These are phyloP conservation scores for Neocrepidodera transversa DNA, from an alignment of 2,888 invertebrate species.

Conservation along the genomic window DNA sequence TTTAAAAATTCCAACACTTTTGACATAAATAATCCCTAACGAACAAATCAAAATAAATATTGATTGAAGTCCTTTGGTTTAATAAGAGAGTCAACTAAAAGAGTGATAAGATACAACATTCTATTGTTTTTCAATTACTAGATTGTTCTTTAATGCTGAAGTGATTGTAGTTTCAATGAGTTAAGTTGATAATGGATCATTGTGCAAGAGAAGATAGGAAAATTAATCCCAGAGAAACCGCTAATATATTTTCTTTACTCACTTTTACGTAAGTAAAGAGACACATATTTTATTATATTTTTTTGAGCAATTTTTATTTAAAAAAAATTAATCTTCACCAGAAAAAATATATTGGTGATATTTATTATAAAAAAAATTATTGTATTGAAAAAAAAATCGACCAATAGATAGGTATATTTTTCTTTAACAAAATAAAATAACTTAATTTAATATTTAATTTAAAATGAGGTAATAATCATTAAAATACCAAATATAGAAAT, in stretches of 20 bases:
- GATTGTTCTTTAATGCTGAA: not conserved
- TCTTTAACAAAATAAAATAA: no score
- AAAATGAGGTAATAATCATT: no score
- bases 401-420: no score
- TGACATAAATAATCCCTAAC: slow-evolving; percentile 2
- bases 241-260: slow-evolving; percentile 44
- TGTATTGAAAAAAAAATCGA: no score
- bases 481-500: no score
- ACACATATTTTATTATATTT: no score
- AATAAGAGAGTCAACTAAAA: not conserved
- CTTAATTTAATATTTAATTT: no score
- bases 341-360: no score
- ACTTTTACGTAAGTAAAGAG: slow-evolving; percentile 47
- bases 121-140: slow-evolving; percentile 1
- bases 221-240: slow-evolving; percentile 43
- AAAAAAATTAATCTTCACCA: not conserved
- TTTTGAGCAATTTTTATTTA: not conserved
- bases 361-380: no score
- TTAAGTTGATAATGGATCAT: slow-evolving; percentile 41
- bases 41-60: slow-evolving; percentile 6
- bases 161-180: not conserved
- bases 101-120: slow-evolving; percentile 6
- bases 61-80: slow-evolving; percentile 1
- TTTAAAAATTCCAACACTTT: not conserved
- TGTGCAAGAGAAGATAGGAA: slow-evolving; percentile 41